Conservation (phyloP, 2,113 vertebrate genomes). For the Heteronetta atricapilla region DNA sequence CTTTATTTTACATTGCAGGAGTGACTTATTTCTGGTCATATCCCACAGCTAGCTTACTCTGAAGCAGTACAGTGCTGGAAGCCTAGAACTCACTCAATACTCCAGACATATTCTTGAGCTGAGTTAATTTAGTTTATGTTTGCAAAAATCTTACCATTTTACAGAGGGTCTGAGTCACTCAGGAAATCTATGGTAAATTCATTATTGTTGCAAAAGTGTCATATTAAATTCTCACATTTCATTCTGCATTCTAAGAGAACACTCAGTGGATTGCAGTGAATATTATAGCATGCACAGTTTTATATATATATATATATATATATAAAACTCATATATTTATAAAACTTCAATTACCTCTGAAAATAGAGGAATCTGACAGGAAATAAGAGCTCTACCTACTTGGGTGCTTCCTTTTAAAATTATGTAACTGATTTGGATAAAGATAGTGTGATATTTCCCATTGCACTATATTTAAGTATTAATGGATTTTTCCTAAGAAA, state of each 20-base stretch:
- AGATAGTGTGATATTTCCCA: constrained; percentile 58
- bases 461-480: constrained; percentile 50
- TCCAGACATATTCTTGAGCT: background rate
- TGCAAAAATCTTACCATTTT: background rate
- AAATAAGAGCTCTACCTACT: constrained; percentile 27
- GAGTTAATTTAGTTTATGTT: background rate
- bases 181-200: background rate
- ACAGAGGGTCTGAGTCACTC: background rate
- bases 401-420: constrained; percentile 58
- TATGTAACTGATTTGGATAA: constrained; percentile 49
- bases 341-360: constrained; percentile 51
- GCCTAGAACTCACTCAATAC: background rate
- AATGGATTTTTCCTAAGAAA: constrained; percentile 57
- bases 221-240: constrained; percentile 33
- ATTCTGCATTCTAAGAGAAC: background rate
- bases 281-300: background rate
- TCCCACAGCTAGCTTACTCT: background rate
- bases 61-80: background rate
- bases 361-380: constrained; percentile 39
- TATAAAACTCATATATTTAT: background rate
- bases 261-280: background rate
- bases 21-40: background rate
- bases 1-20: background rate
- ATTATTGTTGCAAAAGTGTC: background rate
- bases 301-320: constrained; percentile 3